A percentile compares a stretch with the other conserved stretches of the same genome.
Conservation (phyloP, 2,888 invertebrate species). For the Ectropis crepuscularia region DNA sequence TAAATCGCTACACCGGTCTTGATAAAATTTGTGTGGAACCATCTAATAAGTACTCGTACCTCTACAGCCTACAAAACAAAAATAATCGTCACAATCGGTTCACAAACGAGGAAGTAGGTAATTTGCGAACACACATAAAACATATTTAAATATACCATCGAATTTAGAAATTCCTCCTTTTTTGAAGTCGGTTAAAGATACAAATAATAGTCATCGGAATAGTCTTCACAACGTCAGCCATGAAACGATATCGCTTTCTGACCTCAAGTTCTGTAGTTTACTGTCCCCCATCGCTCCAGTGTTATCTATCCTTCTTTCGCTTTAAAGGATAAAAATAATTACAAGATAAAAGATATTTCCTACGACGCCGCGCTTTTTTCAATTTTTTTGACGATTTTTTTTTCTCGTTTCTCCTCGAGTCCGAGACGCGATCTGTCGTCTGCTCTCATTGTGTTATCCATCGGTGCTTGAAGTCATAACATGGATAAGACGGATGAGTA, state of each 20-base stretch:
- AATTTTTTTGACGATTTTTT: slow-evolving; percentile 56
- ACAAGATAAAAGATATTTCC: slow-evolving; percentile 81
- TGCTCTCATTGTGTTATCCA: slow-evolving; percentile 70
- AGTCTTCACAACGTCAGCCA: no score
- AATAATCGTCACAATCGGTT: no score
- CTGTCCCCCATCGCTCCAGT: slow-evolving; percentile 45
- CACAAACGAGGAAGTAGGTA: no score
- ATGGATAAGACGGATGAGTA: slow-evolving; percentile 45
- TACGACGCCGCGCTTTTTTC: slow-evolving; percentile 50
- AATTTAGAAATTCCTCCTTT: no score
- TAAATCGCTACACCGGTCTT: no score
- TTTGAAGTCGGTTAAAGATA: no score
- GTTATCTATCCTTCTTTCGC: slow-evolving; percentile 71
- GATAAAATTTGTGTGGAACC: no score
- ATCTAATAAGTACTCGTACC: no score
- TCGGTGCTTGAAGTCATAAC: slow-evolving; percentile 52
- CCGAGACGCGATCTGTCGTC: slow-evolving; percentile 74
- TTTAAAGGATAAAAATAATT: slow-evolving; percentile 84
- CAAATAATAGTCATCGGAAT: no score
- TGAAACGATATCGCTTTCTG: not conserved
- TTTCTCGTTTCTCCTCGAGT: slow-evolving; percentile 59
- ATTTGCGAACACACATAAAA: no score
- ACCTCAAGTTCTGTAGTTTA: slow-evolving; percentile 19
- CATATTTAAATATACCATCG: no score
- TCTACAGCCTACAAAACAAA: no score